Base-by-base conservation (phyloP, 2,113 vertebrate species). In the Crocuta crocuta region DNA sequence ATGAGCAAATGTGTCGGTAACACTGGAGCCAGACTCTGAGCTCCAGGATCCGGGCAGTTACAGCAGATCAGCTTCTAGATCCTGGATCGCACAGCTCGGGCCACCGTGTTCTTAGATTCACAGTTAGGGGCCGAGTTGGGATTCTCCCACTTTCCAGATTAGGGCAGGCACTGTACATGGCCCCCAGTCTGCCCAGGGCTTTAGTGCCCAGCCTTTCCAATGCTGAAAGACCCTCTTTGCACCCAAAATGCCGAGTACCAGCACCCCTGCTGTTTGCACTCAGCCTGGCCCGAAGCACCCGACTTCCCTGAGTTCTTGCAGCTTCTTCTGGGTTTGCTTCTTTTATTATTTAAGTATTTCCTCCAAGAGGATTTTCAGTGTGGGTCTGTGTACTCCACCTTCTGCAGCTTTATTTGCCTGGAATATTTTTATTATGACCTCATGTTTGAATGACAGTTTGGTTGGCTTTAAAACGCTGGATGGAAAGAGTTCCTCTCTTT, bases 371-470 rank as follows among this genome's bases (percentile, higher is more conserved):
- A n/a, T 81, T 87, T 76, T 96, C 96, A 83, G 0, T 85, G 84
- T 92, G 31, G 61, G 31, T 80, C 87, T 96, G 83, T 98, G 92
- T 55, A 7, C 23, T 82, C 12, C 11, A 48, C 68, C 80, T 97
- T 83, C 89, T 45, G 91, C n/a, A 65, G 92, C 23, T 87, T 92
- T 97, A 92, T 97, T 97, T 97, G 93, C 88, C 55, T 58, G 68
- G 84, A 53, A 95, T 95, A 89, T 90, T 97, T 98, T 92, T 76
- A 39, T 80, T 26, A 65, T 81, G 95, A 94, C 33, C 76, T 97
- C 97, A 73, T 76, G 23, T 95, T 95, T 71, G 82, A 82, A 63
- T 26, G 87, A 87, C 73, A 83, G 9, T 83, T 87, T 87, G 96
- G 94, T 86, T 86, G 66, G 48, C 55, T 73, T 85, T 74, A 65